Evolutionary conservation across 2,797 vertebrate species (phyloP).

Genomic region (Euphonia xanthogaster): DNA sequence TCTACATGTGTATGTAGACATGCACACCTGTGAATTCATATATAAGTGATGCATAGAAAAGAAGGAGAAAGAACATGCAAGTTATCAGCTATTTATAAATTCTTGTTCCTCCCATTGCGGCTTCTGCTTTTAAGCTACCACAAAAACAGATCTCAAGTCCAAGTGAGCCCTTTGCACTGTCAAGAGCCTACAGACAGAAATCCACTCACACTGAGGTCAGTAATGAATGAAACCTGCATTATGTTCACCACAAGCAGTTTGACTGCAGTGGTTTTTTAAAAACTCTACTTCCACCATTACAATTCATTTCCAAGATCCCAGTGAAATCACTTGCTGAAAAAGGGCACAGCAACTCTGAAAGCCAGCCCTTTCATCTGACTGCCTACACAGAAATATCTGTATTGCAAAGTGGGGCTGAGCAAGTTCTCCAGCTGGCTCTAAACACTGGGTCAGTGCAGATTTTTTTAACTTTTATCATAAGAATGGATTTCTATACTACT

Average conservation of each 20-base stretch:
- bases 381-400: accelerated
- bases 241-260: not conserved
- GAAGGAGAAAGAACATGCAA: not conserved
- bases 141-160: not conserved
- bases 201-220: not conserved
- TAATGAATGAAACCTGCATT: not conserved
- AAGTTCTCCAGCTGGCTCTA: not conserved
- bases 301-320: not conserved
- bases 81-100: not conserved
- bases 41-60: not conserved
- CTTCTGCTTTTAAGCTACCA: not conserved
- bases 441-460: accelerated
- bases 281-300: not conserved
- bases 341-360: not conserved
- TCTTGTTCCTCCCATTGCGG: not conserved
- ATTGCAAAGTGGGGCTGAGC: not conserved
- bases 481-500: not conserved
- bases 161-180: not conserved
- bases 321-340: not conserved
- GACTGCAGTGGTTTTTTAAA: not conserved
- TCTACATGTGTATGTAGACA: not conserved
- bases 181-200: not conserved
- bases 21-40: not conserved
- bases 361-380: not conserved
- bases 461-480: not conserved